Percentiles rank a stretch among this genome's conserved stretches.
Conservation (phyloP, 2,797 vertebrate genomes). For the Mus spretus region DNA sequence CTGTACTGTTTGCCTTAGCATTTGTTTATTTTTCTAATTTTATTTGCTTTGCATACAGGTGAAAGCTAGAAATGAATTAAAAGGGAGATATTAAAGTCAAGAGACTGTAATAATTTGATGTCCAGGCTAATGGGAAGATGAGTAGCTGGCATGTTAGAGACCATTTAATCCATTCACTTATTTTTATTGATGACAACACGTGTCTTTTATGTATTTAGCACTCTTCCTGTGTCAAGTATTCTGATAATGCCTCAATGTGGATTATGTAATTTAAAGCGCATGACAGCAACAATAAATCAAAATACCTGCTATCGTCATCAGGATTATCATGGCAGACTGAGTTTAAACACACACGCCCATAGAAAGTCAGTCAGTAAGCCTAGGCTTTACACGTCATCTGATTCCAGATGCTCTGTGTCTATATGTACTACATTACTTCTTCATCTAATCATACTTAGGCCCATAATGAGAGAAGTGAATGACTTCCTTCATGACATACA, state of each 20-base stretch:
- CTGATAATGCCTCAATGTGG: neutral
- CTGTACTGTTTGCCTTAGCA: neutral
- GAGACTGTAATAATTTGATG: neutral
- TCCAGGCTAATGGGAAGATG: neutral
- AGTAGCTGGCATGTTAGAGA: neutral
- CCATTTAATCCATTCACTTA: neutral
- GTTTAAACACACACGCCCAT: neutral
- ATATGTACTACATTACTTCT: neutral
- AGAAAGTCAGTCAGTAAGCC: neutral
- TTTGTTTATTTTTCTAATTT: neutral
- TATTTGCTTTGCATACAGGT: neutral
- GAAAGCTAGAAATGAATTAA: neutral
- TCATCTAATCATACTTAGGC: neutral
- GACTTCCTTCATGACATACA: neutral
- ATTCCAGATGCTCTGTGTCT: neutral
- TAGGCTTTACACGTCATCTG: neutral
- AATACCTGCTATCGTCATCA: constrained; percentile 25
- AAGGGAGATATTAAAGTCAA: neutral
- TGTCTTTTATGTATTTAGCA: constrained; percentile 41
- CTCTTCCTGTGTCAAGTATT: neutral
- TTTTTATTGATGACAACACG: neutral
- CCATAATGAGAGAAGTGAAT: neutral
- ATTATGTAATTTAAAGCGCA: constrained; percentile 23
- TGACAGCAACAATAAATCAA: neutral
- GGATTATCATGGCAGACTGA: neutral